Evolutionary conservation across 2,113 vertebrate genomes (phyloP), one percentile per base, ranked within the genome.

Genomic region (Patagioenas fasciata): DNA sequence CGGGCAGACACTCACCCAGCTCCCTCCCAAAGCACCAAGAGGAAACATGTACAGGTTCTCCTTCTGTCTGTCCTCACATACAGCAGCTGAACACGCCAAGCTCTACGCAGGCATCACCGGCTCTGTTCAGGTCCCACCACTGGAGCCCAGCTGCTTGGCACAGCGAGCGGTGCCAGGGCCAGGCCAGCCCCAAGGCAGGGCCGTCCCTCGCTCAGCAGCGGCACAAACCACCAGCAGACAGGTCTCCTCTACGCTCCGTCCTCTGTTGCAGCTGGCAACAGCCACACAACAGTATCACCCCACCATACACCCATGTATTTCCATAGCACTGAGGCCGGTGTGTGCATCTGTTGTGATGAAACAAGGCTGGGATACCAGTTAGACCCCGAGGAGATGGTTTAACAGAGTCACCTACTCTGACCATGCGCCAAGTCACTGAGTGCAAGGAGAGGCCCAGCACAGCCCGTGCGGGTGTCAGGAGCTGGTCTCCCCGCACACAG

Each of bases 231-330:
- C 15, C 13, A 77, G 67, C 34, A 69, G n/a, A 36, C 24, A 86
- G 24, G 8, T 74, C 44, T 64, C 34, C 42, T 53, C 31, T 25
- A 26, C 1, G 3, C 6, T 44, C 38, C 6, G 2, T 13, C n/a
- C 57, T 64, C 64, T 1, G 1, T 11, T 92, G 17, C 40, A 67
- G 66, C 71, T 48, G 34, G 51, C 1, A 2, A 73, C 29, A 34
- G 15, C 23, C 42, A 88, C n/a, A 53, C 44, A 66, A 9, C 51
- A 47, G 44, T 28, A 53, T 11, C 50, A 50, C 13, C 53, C 5
- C 26, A 51, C 34, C 0, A 0, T 5, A 29, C 23, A 48, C 6
- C 15, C 1, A 0, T 6, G 11, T 24, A 57, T 14, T 40, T 73
- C 48, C 54, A 9, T 0, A 61, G 38, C 75, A 40, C 11, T 58